Evolutionary conservation across 1,140 invertebrate genomes (phyloP), one percentile per base, ranked within the genome.

Genomic region (Atopsyche davidsoni): DNA sequence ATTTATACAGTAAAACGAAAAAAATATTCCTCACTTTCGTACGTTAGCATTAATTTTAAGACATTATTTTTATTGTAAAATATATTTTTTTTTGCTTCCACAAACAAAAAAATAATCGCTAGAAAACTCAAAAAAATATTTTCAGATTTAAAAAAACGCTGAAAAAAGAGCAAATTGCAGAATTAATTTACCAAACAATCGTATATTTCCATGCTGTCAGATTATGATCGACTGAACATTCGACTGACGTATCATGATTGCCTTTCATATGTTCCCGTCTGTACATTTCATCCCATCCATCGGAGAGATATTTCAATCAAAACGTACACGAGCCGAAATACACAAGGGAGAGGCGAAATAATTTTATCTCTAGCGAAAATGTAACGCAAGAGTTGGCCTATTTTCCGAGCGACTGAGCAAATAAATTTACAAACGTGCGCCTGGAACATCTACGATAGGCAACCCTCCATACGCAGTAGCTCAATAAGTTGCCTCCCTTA

Each of bases 171-270:
- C n/a, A n/a, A n/a, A n/a, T n/a, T n/a, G n/a, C n/a, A n/a, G n/a
- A n/a, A n/a, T n/a, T n/a, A n/a, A n/a, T n/a, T n/a, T n/a, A n/a
- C n/a, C n/a, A 17, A 46, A 11, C 25, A 25, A 55, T 41, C 17
- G 28, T 47, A 18, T 41, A 53, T 57, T 53, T 57, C 55, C 55
- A 57, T 53, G 53, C 19, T 43, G 42, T 48, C 22, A 46, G 50
- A 52, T 56, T 52, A 48, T 57, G 55, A 57, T 53, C 51, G 47
- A 51, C 43, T 58, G 51, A 58, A 58, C 56, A 58, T 58, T 58
- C 51, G 56, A 58, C 28, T 58, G 56, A 58, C 51, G 31, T 45
- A 46, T 51, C 56, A 58, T 57, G 55, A 57, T 58, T 58, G 44
- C 51, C 39, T 51, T 24, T 53, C 46, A 40, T 35, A 22, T 44